Base-by-base conservation (phyloP, 1,140 invertebrate genomes). In the Nymphalis io region DNA sequence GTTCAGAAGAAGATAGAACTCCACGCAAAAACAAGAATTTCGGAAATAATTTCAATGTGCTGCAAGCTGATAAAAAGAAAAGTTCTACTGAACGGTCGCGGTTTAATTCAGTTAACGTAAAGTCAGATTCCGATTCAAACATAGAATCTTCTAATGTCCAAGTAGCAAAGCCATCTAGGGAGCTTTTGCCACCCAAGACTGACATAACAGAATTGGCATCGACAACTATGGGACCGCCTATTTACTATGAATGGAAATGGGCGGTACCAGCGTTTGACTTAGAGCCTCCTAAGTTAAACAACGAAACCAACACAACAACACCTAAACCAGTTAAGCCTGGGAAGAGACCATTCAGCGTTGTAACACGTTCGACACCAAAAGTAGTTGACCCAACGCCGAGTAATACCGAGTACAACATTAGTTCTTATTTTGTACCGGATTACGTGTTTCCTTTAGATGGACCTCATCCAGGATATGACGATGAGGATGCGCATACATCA, bases 171-270 rank as follows among this genome's bases (percentile, higher is more conserved):
- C 87, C 86, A 38, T 76, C 80, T 10, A 81, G 39, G 58, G 78
- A 82, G 2, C 69, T 92, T 10, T 55, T 85, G 8, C 92, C 90
- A 1, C 92, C 92, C 0, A 91, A 92, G 69, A 70, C 40, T 4
- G 85, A 92, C 33, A 82, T 79, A 60, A 76, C 83, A 10, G 73
- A 78, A 10, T 67, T 82, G 15, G 74, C 79, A 46, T 90, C 93
- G 27, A 93, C 93, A 18, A 94, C 93, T 1, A 92, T 93, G 80
- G 93, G 93, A 4, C 93, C 93, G 3, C 93, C 93, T 3, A 93
- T 94, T 42, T 94, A 94, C 70, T 94, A 93, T 62, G 93, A 94
- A 75, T 94, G 93, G 93, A 94, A 93, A 76, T 94, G 93, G 93
- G 93, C 93, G 15, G 91, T 93, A 15, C 93, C 93, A 6, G 93